Conservation (phyloP, 2,888 invertebrate genomes). For the Microplitis deprimator region DNA sequence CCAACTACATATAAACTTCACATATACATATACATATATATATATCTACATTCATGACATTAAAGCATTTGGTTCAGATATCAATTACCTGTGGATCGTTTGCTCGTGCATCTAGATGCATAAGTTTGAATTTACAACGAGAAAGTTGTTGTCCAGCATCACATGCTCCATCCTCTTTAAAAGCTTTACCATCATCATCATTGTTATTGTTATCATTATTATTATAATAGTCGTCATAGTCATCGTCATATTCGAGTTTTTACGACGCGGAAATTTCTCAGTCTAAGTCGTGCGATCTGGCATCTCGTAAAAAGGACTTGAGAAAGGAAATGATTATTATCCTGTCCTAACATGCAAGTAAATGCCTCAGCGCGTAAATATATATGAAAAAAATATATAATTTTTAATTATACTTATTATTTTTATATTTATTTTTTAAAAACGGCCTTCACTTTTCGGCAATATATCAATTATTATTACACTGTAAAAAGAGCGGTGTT, state of each 20-base stretch:
- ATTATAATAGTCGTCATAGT: neutral
- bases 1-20: neutral
- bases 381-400: constrained; percentile 13
- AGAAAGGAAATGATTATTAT: constrained; percentile 35
- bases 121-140: constrained; percentile 21
- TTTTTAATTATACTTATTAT: neutral
- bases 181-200: constrained; percentile 2
- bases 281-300: constrained; percentile 15
- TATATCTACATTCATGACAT: neutral
- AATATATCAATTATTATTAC: too few relatives aligned
- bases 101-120: constrained; percentile 14
- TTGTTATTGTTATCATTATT: neutral
- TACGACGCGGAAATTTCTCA: constrained; percentile 21
- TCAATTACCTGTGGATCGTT: constrained; percentile 36
- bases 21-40: neutral
- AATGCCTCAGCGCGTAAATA: constrained; percentile 18
- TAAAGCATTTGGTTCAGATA: constrained; percentile 10
- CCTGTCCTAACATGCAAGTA: constrained; percentile 32
- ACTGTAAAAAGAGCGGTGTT: too few relatives aligned
- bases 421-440: neutral
- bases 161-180: constrained; percentile 9
- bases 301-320: constrained; percentile 27
- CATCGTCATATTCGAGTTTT: constrained; percentile 3
- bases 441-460: neutral
- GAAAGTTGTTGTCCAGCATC: constrained; percentile 1